Percentiles rank a stretch among this genome's conserved stretches.
These are phyloP conservation scores for Octopus bimaculoides DNA, from an alignment of 1,140 invertebrate species.

Conservation along the genomic window DNA sequence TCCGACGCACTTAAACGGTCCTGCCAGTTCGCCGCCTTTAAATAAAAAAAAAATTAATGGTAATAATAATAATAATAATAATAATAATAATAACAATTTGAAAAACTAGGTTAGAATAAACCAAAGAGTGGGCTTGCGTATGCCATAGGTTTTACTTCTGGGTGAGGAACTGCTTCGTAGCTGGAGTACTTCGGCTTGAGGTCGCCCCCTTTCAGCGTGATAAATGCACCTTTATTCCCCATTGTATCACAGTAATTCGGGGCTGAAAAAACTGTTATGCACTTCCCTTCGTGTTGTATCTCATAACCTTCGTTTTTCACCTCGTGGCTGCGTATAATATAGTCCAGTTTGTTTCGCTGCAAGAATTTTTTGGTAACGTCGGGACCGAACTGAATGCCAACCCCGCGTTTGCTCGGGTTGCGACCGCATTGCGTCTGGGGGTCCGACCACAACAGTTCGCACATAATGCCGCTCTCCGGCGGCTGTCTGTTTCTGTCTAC, in stretches of 20 bases:
- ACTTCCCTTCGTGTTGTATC: conserved; percentile 79
- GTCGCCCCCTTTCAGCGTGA: conserved; percentile 87
- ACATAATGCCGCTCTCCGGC: conserved; percentile 74
- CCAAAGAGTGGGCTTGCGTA: conserved; percentile 68
- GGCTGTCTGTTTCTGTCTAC: conserved; percentile 92
- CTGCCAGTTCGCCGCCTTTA: no score
- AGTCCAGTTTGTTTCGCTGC: conserved; percentile 81
- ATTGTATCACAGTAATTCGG: conserved; percentile 99
- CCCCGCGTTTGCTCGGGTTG: conserved; percentile 91
- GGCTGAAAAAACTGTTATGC: conserved; percentile 70
- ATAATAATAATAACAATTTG: no score
- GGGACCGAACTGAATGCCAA: conserved; percentile 98
- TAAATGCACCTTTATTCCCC: conserved; percentile 95
- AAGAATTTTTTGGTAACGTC: conserved; percentile 91
- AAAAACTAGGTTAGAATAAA: conserved; percentile 32
- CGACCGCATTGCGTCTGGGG: conserved; percentile 85
- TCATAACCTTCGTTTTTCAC: conserved; percentile 97
- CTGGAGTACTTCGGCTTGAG: conserved; percentile 85
- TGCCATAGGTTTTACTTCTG: conserved; percentile 94
- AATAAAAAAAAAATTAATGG: no score
- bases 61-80: no score
- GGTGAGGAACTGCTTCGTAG: conserved; percentile 95
- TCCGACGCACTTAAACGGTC: no score
- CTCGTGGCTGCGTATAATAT: conserved; percentile 95
- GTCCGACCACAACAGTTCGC: conserved; percentile 97